Evolutionary conservation across 2,797 vertebrate species (phyloP).

Genomic region (Onychomys torridus): DNA sequence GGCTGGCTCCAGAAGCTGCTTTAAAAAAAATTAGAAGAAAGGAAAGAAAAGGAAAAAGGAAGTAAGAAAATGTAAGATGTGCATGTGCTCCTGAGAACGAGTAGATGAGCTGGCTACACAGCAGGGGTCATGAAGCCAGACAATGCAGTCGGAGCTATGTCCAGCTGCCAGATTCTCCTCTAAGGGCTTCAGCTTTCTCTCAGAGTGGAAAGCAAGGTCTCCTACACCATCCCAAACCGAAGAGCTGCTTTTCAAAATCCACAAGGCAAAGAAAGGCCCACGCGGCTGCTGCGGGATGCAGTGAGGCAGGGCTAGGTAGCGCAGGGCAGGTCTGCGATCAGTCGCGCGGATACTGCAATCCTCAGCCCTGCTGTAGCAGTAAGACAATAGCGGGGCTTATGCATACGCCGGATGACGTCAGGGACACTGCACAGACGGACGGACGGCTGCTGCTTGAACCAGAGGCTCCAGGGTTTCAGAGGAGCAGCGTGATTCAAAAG

Average conservation of each 20-base stretch:
- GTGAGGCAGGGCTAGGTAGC: conserved; percentile 86
- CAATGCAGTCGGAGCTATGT: conserved; percentile 94
- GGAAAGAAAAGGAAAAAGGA: conserved; percentile 80
- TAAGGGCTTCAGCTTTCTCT: conserved; percentile 81
- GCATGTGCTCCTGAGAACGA: conserved; percentile 83
- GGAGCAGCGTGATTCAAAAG: conserved; percentile 85
- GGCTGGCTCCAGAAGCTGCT: conserved; percentile 96
- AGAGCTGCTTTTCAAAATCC: conserved; percentile 88
- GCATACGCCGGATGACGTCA: conserved; percentile 95
- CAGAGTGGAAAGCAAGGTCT: conserved; percentile 82
- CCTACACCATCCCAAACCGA: conserved; percentile 76
- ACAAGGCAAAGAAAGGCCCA: conserved; percentile 82
- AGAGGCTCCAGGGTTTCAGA: conserved; percentile 87
- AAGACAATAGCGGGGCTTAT: conserved; percentile 94
- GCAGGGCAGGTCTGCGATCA: conserved; percentile 62
- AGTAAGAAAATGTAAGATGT: conserved; percentile 77
- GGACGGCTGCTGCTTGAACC: conserved; percentile 88
- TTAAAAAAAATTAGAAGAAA: conserved; percentile 87
- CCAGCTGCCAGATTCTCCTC: conserved; percentile 89
- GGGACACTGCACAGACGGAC: conserved; percentile 90
- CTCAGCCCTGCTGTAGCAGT: conserved; percentile 88
- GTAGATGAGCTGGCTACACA: conserved; percentile 95
- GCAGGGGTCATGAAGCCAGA: conserved; percentile 97
- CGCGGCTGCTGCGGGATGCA: conserved; percentile 82
- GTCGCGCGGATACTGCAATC: conserved; percentile 88